Evolutionary conservation across 2,888 invertebrate genomes (phyloP).

Genomic region (Pyrgus malvae): DNA sequence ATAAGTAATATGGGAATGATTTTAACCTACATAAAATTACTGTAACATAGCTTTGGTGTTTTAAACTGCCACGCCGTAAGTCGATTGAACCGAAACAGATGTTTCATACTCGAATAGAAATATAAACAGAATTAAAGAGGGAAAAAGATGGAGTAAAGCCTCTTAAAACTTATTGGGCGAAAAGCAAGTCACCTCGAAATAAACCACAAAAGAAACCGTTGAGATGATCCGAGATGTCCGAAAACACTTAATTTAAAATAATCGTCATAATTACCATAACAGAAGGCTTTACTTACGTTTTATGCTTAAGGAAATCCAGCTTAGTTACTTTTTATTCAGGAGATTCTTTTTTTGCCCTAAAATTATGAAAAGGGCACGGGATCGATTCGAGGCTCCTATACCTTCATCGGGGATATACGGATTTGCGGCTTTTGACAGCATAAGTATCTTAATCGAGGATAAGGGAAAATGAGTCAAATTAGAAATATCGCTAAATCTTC

Average conservation of each 20-base stretch:
- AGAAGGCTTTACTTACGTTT: not conserved
- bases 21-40: no score
- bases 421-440: not conserved
- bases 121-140: no score
- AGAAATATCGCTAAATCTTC: not conserved
- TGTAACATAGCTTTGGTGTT: no score
- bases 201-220: not conserved
- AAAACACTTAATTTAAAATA: not conserved
- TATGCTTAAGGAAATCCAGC: not conserved
- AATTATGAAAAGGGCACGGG: not conserved
- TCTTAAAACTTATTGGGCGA: no score
- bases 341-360: not conserved
- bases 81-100: no score
- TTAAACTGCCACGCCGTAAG: no score
- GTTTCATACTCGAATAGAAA: no score
- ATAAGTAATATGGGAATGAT: no score
- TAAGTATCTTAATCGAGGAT: slow-evolving; percentile 4
- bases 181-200: not conserved
- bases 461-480: slow-evolving; percentile 9
- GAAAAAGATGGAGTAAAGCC: no score
- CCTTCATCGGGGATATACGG: not conserved
- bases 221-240: not conserved
- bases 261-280: slow-evolving; percentile 4
- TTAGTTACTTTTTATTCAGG: slow-evolving; percentile 5
- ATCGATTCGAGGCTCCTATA: not conserved